Conservation (phyloP, 64 coral and sea anemone genomes). For the Pocillopora damicornis region DNA sequence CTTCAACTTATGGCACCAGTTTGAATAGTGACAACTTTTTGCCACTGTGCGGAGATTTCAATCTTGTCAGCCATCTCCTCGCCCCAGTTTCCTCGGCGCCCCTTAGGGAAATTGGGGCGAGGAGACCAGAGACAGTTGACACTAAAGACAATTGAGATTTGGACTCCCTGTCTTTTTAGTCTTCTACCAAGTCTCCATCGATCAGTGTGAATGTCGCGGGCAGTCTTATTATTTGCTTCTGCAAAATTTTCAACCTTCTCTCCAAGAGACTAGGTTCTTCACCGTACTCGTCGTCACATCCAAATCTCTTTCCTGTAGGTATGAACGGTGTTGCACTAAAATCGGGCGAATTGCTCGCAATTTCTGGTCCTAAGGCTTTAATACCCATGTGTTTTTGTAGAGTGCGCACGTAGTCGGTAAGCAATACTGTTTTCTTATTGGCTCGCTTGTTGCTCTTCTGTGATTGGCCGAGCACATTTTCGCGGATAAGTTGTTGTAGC, state of each 20-base stretch:
- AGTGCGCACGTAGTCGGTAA: conserved; percentile 34
- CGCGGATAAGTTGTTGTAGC: conserved; percentile 9
- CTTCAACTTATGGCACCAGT: too few species aligned
- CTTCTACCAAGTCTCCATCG: not conserved
- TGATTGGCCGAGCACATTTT: conserved; percentile 35
- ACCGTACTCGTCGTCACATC: not conserved
- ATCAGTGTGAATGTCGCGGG: not conserved
- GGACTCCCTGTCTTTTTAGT: not conserved
- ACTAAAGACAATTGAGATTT: not conserved
- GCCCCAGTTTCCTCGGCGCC: too few species aligned
- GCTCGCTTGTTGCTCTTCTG: conserved; percentile 9
- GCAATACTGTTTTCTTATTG: conserved; percentile 47
- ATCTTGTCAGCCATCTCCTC: too few species aligned
- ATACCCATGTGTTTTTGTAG: conserved; percentile 29
- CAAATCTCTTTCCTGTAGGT: not conserved
- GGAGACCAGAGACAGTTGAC: too few species aligned
- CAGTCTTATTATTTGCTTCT: not conserved
- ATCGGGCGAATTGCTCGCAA: conserved; percentile 33
- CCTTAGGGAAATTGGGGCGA: too few species aligned
- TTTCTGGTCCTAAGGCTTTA: conserved; percentile 6
- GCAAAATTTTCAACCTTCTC: conserved; percentile 4
- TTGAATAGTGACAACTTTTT: too few species aligned
- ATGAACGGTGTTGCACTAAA: conserved; percentile 43
- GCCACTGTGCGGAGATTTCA: too few species aligned
- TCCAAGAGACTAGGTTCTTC: not conserved